Base-by-base conservation (phyloP, 1,140 invertebrate genomes). In the Drosophila sulfurigaster region DNA sequence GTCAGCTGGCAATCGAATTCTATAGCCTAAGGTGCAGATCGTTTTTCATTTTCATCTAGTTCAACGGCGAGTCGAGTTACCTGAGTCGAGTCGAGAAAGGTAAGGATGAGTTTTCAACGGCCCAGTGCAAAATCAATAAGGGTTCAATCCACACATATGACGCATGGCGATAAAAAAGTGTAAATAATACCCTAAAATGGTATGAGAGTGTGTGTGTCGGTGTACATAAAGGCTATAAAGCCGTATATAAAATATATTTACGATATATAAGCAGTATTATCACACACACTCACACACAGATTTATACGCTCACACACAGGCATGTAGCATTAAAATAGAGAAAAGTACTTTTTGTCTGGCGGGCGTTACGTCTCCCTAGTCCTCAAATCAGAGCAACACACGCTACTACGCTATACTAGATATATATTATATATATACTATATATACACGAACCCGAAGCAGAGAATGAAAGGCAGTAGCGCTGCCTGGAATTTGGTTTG, bases 111-210 rank as follows among this genome's bases (percentile, higher is more conserved):
- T 5, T 13, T 45, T 45, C 6, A 11, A 63, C 2, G 11, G 3
- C 28, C 5, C 35, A 41, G 45, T 32, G 58, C n/a, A 25, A n/a
- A 63, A 30, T 51, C 32, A 62, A 49, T 49, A 60, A 20, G 15
- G 35, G 20, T 54, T 8, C 70, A 69, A 45, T 20, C 20, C 20
- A 35, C 11, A 43, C 46, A 8, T 45, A 32, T 56, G 62, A 32
- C 28, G 43, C 67, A 57, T 66, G 54, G n/a, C 51, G 30, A 74
- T 38, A 1, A 41, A 20, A 51, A 51, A 43, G 10, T 62, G 54
- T 68, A 78, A 62, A 63, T 68, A 78, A 66, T 65, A 69, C 51
- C 79, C 62, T 52, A 78, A 87, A 68, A 78, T 81, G 77, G 65
- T 54, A 10, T 8, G 46, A 41, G 59, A 51, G 20, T 45, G 35